These are phyloP conservation scores for Diadromus collaris DNA, from an alignment of 2,888 invertebrate genomes.

Conservation along the genomic window DNA sequence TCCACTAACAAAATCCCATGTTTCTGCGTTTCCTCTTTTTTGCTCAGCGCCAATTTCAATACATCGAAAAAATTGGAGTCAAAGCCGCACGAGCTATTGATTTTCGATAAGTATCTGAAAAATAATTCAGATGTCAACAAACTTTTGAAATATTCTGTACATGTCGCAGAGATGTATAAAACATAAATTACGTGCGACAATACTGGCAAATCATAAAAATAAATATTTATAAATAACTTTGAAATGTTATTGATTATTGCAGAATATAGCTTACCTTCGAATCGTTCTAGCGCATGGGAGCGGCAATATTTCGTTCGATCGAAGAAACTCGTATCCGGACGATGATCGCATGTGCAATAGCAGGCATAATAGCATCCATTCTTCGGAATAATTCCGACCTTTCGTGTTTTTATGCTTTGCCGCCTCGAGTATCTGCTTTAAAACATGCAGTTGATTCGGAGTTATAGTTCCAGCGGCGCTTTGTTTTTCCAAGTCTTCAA, in stretches of 20 bases:
- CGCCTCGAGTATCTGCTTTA: conserved; percentile 30
- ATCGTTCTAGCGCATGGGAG: neutral
- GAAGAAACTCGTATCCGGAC: conserved; percentile 39
- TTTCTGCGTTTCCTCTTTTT: conserved; percentile 31
- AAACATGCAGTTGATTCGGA: conserved; percentile 18
- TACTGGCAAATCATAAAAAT: neutral
- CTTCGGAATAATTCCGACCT: conserved; percentile 55
- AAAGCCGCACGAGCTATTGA: conserved; percentile 56
- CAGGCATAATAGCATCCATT: conserved; percentile 57
- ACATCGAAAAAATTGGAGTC: conserved; percentile 56
- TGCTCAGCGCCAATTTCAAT: conserved; percentile 31
- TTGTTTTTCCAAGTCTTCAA: neutral
- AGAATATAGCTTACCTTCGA: conserved; percentile 15
- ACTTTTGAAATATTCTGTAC: no score
- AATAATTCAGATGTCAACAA: no score
- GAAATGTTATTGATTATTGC: neutral
- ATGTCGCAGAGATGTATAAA: no score
- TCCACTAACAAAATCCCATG: conserved; percentile 52
- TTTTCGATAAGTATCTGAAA: conserved; percentile 48
- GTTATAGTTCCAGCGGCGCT: conserved; percentile 13
- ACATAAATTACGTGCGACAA: neutral
- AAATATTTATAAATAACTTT: neutral
- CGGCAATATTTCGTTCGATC: conserved; percentile 48
- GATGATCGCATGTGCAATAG: conserved; percentile 57
- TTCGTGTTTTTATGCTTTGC: conserved; percentile 27